These are phyloP conservation scores for Ceratosolen fusciceps DNA, from an alignment of 1,140 invertebrate genomes.

Conservation along the genomic window DNA sequence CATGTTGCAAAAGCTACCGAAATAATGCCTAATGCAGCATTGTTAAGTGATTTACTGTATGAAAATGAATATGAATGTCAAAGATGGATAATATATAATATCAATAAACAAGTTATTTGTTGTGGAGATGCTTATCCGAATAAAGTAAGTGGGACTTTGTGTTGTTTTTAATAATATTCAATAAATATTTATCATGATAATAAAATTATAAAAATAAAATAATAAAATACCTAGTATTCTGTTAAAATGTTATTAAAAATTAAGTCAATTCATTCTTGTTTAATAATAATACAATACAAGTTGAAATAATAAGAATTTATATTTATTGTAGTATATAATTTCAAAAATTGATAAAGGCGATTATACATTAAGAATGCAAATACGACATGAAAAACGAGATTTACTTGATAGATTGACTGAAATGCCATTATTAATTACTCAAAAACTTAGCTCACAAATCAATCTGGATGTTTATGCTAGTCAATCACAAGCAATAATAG, in stretches of 20 bases:
- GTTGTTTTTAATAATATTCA: neutral
- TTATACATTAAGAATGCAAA: constrained; percentile 86
- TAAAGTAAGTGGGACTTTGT: constrained; percentile 75
- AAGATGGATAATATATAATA: constrained; percentile 95
- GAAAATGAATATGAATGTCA: constrained; percentile 96
- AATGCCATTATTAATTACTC: constrained; percentile 81
- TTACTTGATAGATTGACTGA: constrained; percentile 89
- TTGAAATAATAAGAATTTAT: no score
- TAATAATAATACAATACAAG: no score
- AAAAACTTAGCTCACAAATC: constrained; percentile 82
- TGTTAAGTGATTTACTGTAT: constrained; percentile 90
- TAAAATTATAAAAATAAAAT: no score
- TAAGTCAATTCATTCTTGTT: no score
- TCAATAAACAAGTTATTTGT: constrained; percentile 89
- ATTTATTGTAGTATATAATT: constrained; percentile 79
- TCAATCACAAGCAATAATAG: constrained; percentile 77
- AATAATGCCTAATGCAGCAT: constrained; percentile 83
- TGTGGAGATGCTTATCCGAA: constrained; percentile 91
- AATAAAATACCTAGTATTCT: no score
- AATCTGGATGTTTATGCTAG: constrained; percentile 83
- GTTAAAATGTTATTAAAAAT: no score
- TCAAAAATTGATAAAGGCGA: constrained; percentile 96
- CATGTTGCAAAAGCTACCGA: constrained; percentile 87
- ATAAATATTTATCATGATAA: neutral
- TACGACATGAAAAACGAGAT: constrained; percentile 91